Evolutionary conservation across 2,113 vertebrate genomes (phyloP).

Genomic region (Pygoscelis antarcticus): DNA sequence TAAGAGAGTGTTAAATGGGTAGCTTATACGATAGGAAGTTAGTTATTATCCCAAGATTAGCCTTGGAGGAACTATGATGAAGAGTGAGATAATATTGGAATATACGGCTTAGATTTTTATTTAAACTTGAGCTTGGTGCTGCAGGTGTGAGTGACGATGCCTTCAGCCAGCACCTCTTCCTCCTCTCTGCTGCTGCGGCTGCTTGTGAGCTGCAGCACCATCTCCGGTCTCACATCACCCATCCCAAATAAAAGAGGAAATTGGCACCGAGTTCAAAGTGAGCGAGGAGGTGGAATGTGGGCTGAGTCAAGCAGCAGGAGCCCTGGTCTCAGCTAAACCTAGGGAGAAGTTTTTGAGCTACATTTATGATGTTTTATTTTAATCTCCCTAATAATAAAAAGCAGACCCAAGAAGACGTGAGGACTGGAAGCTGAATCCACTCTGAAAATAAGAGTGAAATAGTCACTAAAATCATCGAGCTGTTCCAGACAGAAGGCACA

Average conservation of each 20-base stretch:
- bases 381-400: not conserved
- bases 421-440: not conserved
- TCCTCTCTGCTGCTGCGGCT: not conserved
- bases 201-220: rapidly evolving
- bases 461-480: not conserved
- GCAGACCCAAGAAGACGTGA: not conserved
- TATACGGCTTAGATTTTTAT: not conserved
- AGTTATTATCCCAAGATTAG: not conserved
- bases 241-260: not conserved
- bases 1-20: not conserved
- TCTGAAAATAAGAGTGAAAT: not conserved
- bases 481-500: not conserved
- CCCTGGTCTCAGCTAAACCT: not conserved
- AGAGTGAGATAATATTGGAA: not conserved
- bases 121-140: not conserved
- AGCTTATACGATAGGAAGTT: not conserved
- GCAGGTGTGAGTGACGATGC: not conserved
- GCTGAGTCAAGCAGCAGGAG: not conserved
- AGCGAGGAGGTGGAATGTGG: not conserved
- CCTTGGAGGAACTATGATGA: not conserved
- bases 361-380: not conserved
- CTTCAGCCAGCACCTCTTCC: not conserved
- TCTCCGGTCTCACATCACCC: not conserved
- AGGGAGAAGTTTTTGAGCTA: not conserved
- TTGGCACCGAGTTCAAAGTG: not conserved